Conservation (phyloP, 2,797 vertebrate species). For the Tragelaphus eurycerus region DNA sequence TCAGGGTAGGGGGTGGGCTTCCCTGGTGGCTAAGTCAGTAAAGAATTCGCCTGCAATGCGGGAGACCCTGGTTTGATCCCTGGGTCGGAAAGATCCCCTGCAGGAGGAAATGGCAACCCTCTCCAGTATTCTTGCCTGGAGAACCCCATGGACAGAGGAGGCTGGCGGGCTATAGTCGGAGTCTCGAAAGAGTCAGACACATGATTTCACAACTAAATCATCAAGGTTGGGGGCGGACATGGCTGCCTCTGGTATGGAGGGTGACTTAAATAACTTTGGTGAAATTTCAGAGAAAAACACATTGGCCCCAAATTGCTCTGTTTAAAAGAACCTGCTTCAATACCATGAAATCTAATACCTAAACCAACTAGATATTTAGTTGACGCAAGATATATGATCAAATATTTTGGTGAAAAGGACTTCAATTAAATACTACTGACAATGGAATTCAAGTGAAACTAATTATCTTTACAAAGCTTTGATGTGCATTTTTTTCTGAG, state of each 20-base stretch:
- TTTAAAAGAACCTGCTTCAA: background rate
- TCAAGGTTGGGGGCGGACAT: background rate
- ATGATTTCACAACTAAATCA: background rate
- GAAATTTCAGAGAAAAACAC: constrained; percentile 1
- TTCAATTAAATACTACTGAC: constrained; percentile 11
- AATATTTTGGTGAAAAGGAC: constrained; percentile 11
- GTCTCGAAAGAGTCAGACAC: background rate
- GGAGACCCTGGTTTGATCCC: background rate
- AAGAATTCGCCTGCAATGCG: background rate
- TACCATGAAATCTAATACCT: background rate
- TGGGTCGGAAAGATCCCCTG: background rate
- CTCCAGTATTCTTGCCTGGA: background rate
- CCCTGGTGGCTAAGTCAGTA: background rate
- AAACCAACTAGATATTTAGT: background rate
- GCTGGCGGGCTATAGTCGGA: background rate
- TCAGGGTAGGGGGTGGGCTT: background rate
- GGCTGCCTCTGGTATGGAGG: background rate
- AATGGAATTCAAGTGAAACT: background rate
- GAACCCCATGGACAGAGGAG: background rate
- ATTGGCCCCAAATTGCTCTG: background rate
- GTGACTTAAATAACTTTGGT: background rate
- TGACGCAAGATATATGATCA: background rate
- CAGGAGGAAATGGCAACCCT: background rate
- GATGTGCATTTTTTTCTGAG: constrained; percentile 8
- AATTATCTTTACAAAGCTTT: constrained; percentile 29